Evolutionary conservation across 2,888 invertebrate species (phyloP), one percentile per base, ranked within the genome.

Genomic region (Polydrusus cervinus): DNA sequence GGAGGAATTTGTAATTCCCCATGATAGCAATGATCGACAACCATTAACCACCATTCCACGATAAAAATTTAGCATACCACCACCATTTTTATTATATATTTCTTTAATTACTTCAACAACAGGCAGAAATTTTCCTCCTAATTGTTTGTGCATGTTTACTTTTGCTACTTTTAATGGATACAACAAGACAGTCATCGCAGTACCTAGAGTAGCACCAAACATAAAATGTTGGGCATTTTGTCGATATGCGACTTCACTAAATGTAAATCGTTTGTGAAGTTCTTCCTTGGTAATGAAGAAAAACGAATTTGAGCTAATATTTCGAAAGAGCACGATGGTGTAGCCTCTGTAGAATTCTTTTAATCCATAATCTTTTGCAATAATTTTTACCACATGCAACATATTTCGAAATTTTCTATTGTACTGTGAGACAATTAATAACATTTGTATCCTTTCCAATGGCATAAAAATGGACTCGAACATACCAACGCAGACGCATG

Each of bases 111-210:
- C 75, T 65, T 80, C 67, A 51, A 18, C 57, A 3, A 77, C 13
- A 13, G 53, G n/a, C 18, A 45, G n/a, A 60, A 76, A 78, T 25
- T 60, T 72, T 9, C 76, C 78, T 3, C 80, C 80, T n/a, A 80
- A 10, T 16, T 79, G 64, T 61, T 74, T 76, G 9, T 80, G 80
- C 30, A 73, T 16, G 47, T 75, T 67, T 10, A 78, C 76, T 64
- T 80, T 80, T 47, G 77, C 71, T 1, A 80, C 80, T 51, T 80
- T 80, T 14, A 78, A 18, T 10, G 80, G 80, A 66, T 80, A 80
- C 55, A 80, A 77, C 13, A 76, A 5, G 7, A 77, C 51, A 16
- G 79, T 78, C 76, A 80, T 77, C 1, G 76, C 38, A 38, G 68
- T 65, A n/a, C 80, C 80, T 49, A 80, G 10, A 5, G 73, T 7